These are phyloP conservation scores for Auanema sp. DNA, from an alignment of 2,888 invertebrate genomes.

Conservation along the genomic window DNA sequence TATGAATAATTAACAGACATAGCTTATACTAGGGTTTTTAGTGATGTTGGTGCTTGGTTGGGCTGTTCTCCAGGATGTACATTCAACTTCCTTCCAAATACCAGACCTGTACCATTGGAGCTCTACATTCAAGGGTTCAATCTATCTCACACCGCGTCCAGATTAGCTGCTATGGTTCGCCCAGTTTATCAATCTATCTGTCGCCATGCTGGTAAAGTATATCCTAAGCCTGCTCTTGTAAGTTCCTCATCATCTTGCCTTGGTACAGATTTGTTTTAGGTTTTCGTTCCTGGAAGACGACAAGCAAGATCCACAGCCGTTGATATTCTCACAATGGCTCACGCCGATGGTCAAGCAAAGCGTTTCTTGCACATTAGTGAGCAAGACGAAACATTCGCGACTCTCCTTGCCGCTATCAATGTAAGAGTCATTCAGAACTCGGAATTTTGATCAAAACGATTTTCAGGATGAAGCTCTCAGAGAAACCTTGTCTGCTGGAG, in stretches of 20 bases:
- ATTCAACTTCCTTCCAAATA: slow-evolving; percentile 98
- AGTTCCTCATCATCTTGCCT: too few relatives aligned
- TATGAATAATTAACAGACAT: slow-evolving; percentile 23
- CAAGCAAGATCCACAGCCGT: slow-evolving; percentile 79
- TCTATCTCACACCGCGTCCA: slow-evolving; percentile 92
- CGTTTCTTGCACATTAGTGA: slow-evolving; percentile 77
- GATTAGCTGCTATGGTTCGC: slow-evolving; percentile 95
- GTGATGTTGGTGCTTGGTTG: slow-evolving; percentile 57
- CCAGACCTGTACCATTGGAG: slow-evolving; percentile 89
- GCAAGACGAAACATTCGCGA: slow-evolving; percentile 55
- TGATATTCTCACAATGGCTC: slow-evolving; percentile 88
- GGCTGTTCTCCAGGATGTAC: slow-evolving; percentile 86
- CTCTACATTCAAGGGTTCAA: slow-evolving; percentile 96
- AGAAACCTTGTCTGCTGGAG: slow-evolving; percentile 89
- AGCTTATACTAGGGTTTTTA: background rate
- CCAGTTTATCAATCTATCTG: slow-evolving; percentile 91
- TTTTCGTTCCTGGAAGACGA: slow-evolving; percentile 78
- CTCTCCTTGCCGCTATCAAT: slow-evolving; percentile 76
- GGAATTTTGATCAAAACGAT: background rate
- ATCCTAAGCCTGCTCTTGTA: slow-evolving; percentile 79
- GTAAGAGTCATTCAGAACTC: slow-evolving; percentile 64
- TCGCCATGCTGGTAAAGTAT: slow-evolving; percentile 61
- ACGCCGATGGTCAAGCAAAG: slow-evolving; percentile 82
- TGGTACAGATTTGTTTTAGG: slow-evolving; percentile 61
- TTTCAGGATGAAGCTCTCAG: slow-evolving; percentile 84